Evolutionary conservation across 37 sponge, comb jelly and placozoan species (phyloP), one percentile per base, ranked within the genome.

Genomic region (Tethya wilhelma): DNA sequence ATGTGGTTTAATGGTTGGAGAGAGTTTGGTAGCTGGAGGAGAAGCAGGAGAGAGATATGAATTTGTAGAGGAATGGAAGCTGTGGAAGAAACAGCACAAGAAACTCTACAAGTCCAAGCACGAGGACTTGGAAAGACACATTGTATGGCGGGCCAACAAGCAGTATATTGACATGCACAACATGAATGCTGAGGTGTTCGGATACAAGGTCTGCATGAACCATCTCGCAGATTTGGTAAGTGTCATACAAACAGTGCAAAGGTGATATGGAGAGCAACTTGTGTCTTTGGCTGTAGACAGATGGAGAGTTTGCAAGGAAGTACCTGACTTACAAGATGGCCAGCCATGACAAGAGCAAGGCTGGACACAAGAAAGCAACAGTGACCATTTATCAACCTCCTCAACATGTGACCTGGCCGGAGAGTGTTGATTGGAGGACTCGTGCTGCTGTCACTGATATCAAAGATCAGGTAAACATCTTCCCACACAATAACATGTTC

Each of bases 381-480:
- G 69, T 79, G 14, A 68, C 28, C 37, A 36, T 55, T 3, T 79
- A 68, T 67, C 39, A 38, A n/a, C 74, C 83, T 20, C 73, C 72
- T 7, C 0, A 29, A 9, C 6, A 28, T 25, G 6, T 33, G 2
- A 39, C 22, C 30, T 73, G 33, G 30, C 85, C 79, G 38, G 73
- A 65, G 2, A 44, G 42, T 0, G 23, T 83, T 12, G 79, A 84
- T 74, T 89, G 84, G 83, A 59, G 84, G 44, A 46, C 37, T 32
- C 46, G 32, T 31, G 84, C 78, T 17, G 93, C 85, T 40, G 89
- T 92, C 6, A 83, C 89, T 9, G 22, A 30, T 4, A 89, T 92
- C 12, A 92, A 92, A 73, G 73, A 83, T 64, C 93, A 92, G 44
- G 83, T 82, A 12, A 31, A 34, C 29, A 53, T 22, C 14, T 28